These are phyloP conservation scores for Volucella inflata DNA, from an alignment of 2,888 invertebrate genomes.

Conservation along the genomic window DNA sequence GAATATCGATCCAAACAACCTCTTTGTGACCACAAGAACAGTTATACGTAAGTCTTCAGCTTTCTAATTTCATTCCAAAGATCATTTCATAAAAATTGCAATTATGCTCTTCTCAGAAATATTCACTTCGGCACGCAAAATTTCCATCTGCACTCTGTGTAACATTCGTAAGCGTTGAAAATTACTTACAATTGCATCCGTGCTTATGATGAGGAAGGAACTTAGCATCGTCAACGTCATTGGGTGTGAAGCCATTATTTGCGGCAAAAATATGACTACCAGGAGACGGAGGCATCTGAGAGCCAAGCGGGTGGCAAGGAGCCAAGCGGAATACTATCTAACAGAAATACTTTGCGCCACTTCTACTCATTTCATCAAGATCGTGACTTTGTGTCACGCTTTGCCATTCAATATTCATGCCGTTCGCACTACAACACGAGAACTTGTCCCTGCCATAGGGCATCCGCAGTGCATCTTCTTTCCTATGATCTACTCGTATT, in stretches of 20 bases:
- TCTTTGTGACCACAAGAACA: too few species aligned
- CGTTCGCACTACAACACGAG: slow-evolving; percentile 37
- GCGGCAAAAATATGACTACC: slow-evolving; percentile 69
- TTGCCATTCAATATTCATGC: slow-evolving; percentile 78
- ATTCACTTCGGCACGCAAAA: slow-evolving; percentile 16
- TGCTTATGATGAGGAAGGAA: slow-evolving; percentile 58
- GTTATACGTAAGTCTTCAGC: too few species aligned
- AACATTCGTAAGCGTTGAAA: slow-evolving; percentile 31
- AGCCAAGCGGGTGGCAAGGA: neutral
- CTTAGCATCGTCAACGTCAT: slow-evolving; percentile 70
- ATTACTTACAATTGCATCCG: slow-evolving; percentile 50
- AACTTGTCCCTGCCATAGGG: slow-evolving; percentile 62
- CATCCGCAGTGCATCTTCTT: slow-evolving; percentile 55
- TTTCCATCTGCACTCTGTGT: slow-evolving; percentile 1
- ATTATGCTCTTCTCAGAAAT: slow-evolving; percentile 34
- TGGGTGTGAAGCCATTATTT: slow-evolving; percentile 74
- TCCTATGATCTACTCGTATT: slow-evolving; percentile 29
- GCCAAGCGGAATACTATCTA: neutral
- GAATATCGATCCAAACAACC: too few species aligned
- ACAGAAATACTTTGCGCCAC: neutral
- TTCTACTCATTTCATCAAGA: slow-evolving; percentile 78
- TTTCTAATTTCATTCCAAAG: too few species aligned
- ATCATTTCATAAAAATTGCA: neutral
- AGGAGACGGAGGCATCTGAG: slow-evolving; percentile 3
- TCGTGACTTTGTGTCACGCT: slow-evolving; percentile 81